Evolutionary conservation across 2,888 invertebrate species (phyloP).

Genomic region (Epinotia ramella): DNA sequence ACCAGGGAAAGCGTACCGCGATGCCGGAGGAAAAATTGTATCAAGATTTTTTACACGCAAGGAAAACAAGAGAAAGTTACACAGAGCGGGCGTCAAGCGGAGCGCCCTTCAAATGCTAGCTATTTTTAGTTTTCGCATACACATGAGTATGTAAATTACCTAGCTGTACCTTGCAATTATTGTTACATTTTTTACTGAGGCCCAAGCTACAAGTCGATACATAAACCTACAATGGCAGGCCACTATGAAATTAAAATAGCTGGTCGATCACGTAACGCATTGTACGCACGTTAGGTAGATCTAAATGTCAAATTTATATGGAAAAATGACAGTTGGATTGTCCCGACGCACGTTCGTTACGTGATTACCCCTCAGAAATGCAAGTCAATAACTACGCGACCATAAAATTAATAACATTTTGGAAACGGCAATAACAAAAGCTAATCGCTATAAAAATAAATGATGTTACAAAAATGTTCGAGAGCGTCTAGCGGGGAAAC

Average conservation of each 20-base stretch:
- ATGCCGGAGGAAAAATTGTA: conserved; percentile 75
- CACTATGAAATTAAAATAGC: neutral
- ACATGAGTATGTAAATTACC: neutral
- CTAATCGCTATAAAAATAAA: conserved; percentile 73
- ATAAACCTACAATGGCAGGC: neutral
- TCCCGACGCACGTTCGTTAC: no score
- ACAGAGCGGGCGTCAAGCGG: conserved; percentile 47
- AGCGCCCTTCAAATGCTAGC: conserved; percentile 54
- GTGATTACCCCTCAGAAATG: conserved; percentile 5
- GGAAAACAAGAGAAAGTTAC: conserved; percentile 75
- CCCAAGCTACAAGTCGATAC: neutral
- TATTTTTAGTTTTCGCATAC: conserved; percentile 33
- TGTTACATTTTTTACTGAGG: neutral
- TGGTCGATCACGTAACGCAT: no score
- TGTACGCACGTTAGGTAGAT: no score
- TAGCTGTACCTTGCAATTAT: conserved; percentile 6
- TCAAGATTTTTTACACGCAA: conserved; percentile 84
- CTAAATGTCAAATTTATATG: no score
- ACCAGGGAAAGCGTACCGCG: conserved; percentile 78
- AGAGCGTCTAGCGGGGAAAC: conserved; percentile 73
- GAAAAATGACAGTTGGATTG: no score
- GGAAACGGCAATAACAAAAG: conserved; percentile 67
- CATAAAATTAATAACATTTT: conserved; percentile 49
- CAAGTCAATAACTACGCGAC: conserved; percentile 48
- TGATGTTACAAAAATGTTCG: conserved; percentile 78